Conservation (phyloP, 2,888 invertebrate species). For the Sarcophaga carnaria region DNA sequence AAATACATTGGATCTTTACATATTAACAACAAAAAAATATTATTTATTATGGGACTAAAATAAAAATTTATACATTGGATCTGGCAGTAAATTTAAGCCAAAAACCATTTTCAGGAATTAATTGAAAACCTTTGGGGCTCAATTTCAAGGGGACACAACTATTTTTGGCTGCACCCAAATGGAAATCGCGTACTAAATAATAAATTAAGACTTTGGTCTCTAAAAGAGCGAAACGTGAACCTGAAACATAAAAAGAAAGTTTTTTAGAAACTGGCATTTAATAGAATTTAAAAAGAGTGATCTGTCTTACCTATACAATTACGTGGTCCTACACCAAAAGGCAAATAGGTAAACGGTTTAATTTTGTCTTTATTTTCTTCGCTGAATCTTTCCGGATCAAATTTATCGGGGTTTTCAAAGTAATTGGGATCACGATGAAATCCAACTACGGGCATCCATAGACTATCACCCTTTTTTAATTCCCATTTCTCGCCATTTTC, state of each 20-base stretch:
- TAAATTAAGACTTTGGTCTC: constrained; percentile 79
- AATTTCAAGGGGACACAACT: constrained; percentile 76
- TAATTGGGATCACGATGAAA: constrained; percentile 83
- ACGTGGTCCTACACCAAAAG: constrained; percentile 84
- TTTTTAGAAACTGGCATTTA: not conserved
- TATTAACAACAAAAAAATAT: too few relatives aligned
- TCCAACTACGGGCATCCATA: constrained; percentile 81
- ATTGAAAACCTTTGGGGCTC: constrained; percentile 72
- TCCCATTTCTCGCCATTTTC: constrained; percentile 74
- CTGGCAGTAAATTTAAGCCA: constrained; percentile 77
- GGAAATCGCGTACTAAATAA: constrained; percentile 77
- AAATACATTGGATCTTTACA: too few relatives aligned
- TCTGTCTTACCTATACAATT: too few relatives aligned
- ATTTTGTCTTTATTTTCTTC: constrained; percentile 83
- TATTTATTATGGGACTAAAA: too few relatives aligned
- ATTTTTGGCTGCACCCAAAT: constrained; percentile 74
- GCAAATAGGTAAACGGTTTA: constrained; percentile 82
- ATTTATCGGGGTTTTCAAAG: constrained; percentile 83
- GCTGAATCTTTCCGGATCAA: constrained; percentile 84
- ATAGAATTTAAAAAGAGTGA: not conserved
- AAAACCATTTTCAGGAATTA: constrained; percentile 75
- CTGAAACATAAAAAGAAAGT: constrained; percentile 69
- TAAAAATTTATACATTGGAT: not conserved
- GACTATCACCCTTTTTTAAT: constrained; percentile 75
- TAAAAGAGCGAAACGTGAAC: constrained; percentile 79